Conservation (phyloP, 2,797 vertebrate genomes). For the Phrynocephalus guinanensis region DNA sequence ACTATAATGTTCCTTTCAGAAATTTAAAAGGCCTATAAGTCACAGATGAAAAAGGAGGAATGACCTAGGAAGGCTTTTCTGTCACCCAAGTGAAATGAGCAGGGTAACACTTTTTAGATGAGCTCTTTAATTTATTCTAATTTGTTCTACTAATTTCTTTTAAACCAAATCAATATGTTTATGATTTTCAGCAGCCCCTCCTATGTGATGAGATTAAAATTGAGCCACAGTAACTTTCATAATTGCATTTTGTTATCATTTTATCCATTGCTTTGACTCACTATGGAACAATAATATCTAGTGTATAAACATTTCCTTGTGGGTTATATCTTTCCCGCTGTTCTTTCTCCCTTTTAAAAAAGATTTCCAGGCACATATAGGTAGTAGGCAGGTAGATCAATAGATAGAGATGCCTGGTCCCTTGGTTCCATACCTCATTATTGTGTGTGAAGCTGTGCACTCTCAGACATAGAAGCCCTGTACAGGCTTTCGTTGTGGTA, state of each 20-base stretch:
- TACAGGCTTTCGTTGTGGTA: background rate
- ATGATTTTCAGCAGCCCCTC: constrained; percentile 42
- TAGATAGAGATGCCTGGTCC: background rate
- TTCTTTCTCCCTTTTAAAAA: background rate
- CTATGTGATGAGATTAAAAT: constrained; percentile 39
- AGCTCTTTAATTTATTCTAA: constrained; percentile 56
- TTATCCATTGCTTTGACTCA: background rate
- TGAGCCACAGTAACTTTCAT: background rate
- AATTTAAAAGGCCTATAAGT: constrained; percentile 59
- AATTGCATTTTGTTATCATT: constrained; percentile 33
- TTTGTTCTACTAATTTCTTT: constrained; percentile 58
- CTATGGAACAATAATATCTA: background rate
- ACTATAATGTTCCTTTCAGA: constrained; percentile 62
- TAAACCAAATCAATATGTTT: constrained; percentile 57
- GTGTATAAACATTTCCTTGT: background rate
- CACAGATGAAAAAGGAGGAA: constrained; percentile 51
- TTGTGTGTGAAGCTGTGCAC: background rate
- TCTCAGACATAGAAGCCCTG: no score
- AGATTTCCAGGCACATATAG: background rate
- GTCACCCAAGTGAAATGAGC: constrained; percentile 48
- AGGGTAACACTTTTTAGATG: constrained; percentile 52
- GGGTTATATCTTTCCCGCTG: no score
- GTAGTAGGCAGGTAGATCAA: background rate
- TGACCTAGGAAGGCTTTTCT: constrained; percentile 59
- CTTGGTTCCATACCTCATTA: background rate